Evolutionary conservation across 2,888 invertebrate species (phyloP).

Genomic region (Yponomeuta sedellus): DNA sequence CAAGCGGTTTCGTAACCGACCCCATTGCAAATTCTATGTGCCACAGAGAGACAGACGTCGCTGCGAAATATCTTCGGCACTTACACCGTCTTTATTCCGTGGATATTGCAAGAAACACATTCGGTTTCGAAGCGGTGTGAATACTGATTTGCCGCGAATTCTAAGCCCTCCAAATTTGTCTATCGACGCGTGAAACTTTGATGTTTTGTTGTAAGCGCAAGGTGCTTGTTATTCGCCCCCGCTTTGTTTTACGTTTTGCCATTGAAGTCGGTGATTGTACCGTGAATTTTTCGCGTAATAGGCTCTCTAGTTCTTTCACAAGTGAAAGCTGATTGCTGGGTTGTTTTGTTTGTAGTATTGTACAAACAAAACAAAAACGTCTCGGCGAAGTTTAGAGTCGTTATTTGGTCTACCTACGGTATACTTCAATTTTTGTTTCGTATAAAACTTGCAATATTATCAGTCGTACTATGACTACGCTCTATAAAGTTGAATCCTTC

Average conservation of each 20-base stretch:
- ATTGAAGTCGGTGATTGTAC: slow-evolving; percentile 29
- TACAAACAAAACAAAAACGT: neutral
- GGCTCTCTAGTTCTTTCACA: slow-evolving; percentile 3
- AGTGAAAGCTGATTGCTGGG: slow-evolving; percentile 13
- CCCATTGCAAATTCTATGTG: too few species aligned
- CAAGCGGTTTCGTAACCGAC: too few species aligned
- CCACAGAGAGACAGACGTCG: too few species aligned
- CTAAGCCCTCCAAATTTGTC: slow-evolving; percentile 18
- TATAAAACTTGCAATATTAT: too few species aligned
- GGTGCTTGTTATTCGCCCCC: slow-evolving; percentile 12
- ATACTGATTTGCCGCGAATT: slow-evolving; percentile 20
- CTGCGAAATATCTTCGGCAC: too few species aligned
- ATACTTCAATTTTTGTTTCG: too few species aligned
- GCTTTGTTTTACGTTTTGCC: slow-evolving; percentile 15
- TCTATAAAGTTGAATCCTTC: too few species aligned
- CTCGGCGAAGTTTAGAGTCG: too few species aligned
- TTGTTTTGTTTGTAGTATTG: neutral
- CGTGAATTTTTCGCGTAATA: slow-evolving; percentile 28
- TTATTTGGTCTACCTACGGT: too few species aligned
- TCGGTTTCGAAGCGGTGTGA: slow-evolving; percentile 22
- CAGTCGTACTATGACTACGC: too few species aligned
- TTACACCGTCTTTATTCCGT: too few species aligned
- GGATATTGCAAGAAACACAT: neutral
- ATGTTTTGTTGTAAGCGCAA: slow-evolving; percentile 31
- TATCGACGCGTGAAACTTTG: slow-evolving; percentile 28